Percentiles rank a stretch among this genome's conserved stretches.
These are phyloP conservation scores for Acrossocheilus fasciatus DNA, from an alignment of 2,797 vertebrate species.

Conservation along the genomic window DNA sequence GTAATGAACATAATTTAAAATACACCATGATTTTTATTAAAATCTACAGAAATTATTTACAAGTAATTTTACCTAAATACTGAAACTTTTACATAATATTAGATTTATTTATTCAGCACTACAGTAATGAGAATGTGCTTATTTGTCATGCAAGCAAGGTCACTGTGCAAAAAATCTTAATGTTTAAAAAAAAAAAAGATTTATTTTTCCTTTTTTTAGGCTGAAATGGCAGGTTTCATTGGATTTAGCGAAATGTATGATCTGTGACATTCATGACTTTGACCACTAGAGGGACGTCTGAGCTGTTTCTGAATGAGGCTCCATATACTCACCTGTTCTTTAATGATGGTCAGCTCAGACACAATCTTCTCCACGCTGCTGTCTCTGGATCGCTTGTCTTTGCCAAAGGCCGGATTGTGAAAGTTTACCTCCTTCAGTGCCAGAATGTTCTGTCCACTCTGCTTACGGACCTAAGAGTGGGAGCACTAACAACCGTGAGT, in stretches of 20 bases:
- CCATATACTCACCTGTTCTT: slow-evolving; percentile 81
- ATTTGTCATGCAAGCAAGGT: background rate
- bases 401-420: slow-evolving; percentile 89
- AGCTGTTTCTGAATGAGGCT: background rate
- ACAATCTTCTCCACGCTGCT: slow-evolving; percentile 88
- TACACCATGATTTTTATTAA: background rate
- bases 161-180: background rate
- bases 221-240: background rate
- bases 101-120: background rate
- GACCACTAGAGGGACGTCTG: slow-evolving; percentile 11
- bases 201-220: background rate
- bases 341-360: slow-evolving; percentile 90
- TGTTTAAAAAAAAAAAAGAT: background rate
- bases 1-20: background rate
- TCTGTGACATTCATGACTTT: background rate
- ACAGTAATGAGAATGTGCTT: background rate
- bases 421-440: slow-evolving; percentile 93
- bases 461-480: slow-evolving; percentile 83
- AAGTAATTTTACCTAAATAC: background rate
- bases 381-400: slow-evolving; percentile 90
- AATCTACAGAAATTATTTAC: background rate
- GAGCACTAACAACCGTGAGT: background rate
- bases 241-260: background rate
- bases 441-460: slow-evolving; percentile 85
- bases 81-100: background rate